Base-by-base conservation (phyloP, 2,113 vertebrate species). In the Danionella cerebrum region DNA sequence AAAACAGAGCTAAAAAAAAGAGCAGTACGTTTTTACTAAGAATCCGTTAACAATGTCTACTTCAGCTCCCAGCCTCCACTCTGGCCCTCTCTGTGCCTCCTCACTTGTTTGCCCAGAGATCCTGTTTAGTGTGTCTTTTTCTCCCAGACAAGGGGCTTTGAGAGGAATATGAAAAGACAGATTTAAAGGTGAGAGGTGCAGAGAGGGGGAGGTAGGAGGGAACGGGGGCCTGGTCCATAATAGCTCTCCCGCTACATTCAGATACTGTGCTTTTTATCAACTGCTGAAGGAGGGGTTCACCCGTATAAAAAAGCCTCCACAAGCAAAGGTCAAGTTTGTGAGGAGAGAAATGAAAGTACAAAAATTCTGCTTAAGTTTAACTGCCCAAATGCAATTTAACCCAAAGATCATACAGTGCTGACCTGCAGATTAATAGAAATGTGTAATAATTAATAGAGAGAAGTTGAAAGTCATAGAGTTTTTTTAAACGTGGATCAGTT, bases 91-190 rank as follows among this genome's bases (percentile, higher is more conserved):
- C 71, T 41, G 36, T 45, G 57, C 54, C 70, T 66, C 72, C 42
- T 82, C 82, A 82, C 79, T 91, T 94, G 93, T 97, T 95, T 96
- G 93, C 91, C 88, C 91, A 97, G 91, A 89, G 94, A 96, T 93
- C 90, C 72, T 88, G 88, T 94, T 93, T 93, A 90, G 92, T 93
- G 88, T 90, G 90, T 92, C 90, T 90, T 88, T 90, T 94, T 92
- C 91, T 94, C 89, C 90, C 91, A 92, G 91, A 94, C 94, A 93
- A 95, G 93, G 91, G 70, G 92, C 94, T 97, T 97, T 97, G 94
- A 96, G 93, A 91, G 92, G 94, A 96, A 98, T 97, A 98, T 97
- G 94, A 98, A 98, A 98, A 98, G 96, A 91, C 95, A 98, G 96
- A 94, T 98, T 98, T 98, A 98, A 98, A 98, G 95, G 95, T 97